Base-by-base conservation (phyloP, 2,113 vertebrate genomes). In the Ctenodactylus gundi region DNA sequence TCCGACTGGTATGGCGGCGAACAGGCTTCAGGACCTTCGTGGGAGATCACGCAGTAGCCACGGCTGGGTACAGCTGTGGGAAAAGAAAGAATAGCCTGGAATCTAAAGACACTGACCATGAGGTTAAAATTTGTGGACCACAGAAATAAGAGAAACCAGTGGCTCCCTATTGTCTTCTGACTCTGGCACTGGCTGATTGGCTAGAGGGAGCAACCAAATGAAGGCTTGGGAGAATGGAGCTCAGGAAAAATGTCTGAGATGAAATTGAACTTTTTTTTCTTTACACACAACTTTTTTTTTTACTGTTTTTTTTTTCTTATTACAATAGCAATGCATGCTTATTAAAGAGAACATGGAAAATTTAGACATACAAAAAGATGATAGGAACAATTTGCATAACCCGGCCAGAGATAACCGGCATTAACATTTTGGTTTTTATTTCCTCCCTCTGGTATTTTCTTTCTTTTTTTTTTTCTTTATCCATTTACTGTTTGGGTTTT, bases 261-360 rank as follows among this genome's bases (percentile, higher is more conserved):
- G 23, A 58, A 80, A 29, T 81, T 17, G 23, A 36, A 58, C 58
- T 8, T 60, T 41, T 67, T 82, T 53, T 6, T 51, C 27, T 58
- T 81, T 85, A 77, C 29, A 83, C 1, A 15, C 82, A 86, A 89
- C 7, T 46, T 85, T 76, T 84, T 86, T 46, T 85, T 76, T 84
- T 86, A 85, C 31, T 85, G 9, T 4, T 87, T 92, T 85, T 4
- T 87, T 92, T 85, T 91, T 72, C 68, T 77, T 73, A 36, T 86
- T 90, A 88, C 18, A 96, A 88, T 80, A 94, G 51, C 58, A 73
- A 86, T 46, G 10, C 13, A 10, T 83, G 41, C 31, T 88, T 88
- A 91, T 85, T 96, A 87, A 86, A 84, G 55, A 92, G 90, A 85
- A 62, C 77, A 86, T 34, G 25, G 60, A 67, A 65, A 78, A 91